Evolutionary conservation across 2,797 vertebrate species (phyloP).

Genomic region (Pipistrellus nathusii): DNA sequence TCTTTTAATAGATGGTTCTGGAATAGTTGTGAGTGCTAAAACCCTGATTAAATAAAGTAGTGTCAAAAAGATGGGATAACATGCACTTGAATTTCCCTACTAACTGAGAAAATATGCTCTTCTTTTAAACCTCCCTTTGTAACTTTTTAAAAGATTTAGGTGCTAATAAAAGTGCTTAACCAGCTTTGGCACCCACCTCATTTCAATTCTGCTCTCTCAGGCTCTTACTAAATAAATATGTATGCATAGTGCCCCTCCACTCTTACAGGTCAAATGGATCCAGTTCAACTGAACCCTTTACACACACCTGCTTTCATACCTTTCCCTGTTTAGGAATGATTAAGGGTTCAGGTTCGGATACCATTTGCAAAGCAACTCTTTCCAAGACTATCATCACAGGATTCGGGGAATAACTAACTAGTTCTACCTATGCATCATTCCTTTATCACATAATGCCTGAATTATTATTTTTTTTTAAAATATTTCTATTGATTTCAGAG

Average conservation of each 20-base stretch:
- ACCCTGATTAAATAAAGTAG: conserved; percentile 50
- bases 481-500: no score
- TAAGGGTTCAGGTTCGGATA: background rate
- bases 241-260: background rate
- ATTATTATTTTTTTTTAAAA: background rate
- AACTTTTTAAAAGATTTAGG: conserved; percentile 32
- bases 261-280: background rate
- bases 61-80: conserved; percentile 19
- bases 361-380: background rate
- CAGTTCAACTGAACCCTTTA: background rate
- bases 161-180: background rate
- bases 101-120: background rate
- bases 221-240: background rate
- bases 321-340: background rate
- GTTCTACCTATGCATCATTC: background rate
- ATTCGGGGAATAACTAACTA: background rate
- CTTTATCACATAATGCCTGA: conserved; percentile 24
- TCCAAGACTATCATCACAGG: background rate
- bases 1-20: conserved; percentile 50
- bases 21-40: conserved; percentile 57
- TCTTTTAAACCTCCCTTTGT: conserved; percentile 3
- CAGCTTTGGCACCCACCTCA: background rate
- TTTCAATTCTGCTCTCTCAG: background rate
- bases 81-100: background rate
- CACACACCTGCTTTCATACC: background rate